Evolutionary conservation across 2,888 invertebrate species (phyloP), one percentile per base, ranked within the genome.

Genomic region (Carterocephalus palaemon): DNA sequence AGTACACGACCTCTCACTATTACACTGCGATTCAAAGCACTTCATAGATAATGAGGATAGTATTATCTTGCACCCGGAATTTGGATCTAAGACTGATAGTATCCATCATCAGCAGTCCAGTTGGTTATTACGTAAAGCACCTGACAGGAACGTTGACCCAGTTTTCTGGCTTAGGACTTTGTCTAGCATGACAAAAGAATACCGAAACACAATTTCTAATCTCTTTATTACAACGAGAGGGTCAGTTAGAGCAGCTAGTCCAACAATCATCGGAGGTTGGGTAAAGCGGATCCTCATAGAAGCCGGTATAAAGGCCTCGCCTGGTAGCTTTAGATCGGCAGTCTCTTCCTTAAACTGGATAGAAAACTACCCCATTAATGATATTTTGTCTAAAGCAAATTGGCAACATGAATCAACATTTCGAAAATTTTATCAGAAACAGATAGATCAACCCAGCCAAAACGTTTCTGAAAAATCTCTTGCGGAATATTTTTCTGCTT

Each of bases 31-130:
- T 12, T 5, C 24, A 4, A 4, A 40, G 3, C 39, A 49, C 31
- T 49, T 46, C 5, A 19, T 46, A 3, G 49, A 51, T 43, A 34
- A 43, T 1, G 16, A 3, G 8, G 19, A 46, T 13, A 39, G 31
- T 0, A 48, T 57, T 12, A 49, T 29, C 0, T 38, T 57, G 22
- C 49, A 48, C n/a, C 52, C 53, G 0, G 19, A 23, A 5, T 56
- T 53, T 9, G 53, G 52, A 4, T 56, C 51, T 0, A 56, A 56
- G 34, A 53, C n/a, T n/a, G n/a, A n/a, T n/a, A n/a, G n/a, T n/a
- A n/a, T n/a, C n/a, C n/a, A n/a, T n/a, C n/a, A n/a, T n/a, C n/a
- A n/a, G n/a, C n/a, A n/a, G n/a, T n/a, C n/a, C n/a, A n/a, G n/a
- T n/a, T n/a, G n/a, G n/a, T n/a, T n/a, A n/a, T n/a, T n/a, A n/a